Base-by-base conservation (phyloP, 2,797 vertebrate genomes). In the Oryzias dopingdopingensis region DNA sequence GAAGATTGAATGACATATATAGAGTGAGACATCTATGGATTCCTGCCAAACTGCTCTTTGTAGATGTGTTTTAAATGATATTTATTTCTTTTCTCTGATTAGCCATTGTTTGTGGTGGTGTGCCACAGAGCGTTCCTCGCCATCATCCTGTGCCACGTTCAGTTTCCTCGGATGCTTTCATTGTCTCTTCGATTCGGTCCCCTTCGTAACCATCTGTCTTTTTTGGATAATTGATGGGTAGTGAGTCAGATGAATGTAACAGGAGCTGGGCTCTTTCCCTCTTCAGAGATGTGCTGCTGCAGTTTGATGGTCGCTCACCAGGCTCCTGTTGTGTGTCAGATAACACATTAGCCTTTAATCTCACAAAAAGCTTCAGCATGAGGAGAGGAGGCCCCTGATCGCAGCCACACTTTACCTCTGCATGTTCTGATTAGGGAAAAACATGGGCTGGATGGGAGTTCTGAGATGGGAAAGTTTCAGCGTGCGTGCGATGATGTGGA, bases 271-370 rank as follows among this genome's bases (percentile, higher is more conserved):
- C 49, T 42, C 44, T 15, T 47, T 32, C 32, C 43, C 54, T 51
- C 50, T 65, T 76, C 58, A 56, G n/a, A 51, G 58, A 62, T 54
- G 32, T 15, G 0, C 69, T 15, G 0, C 69, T 65, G 55, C 65
- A 45, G 76, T 67, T 54, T 67, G 56, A 59, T 49, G 58, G 52
- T 46, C 49, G 62, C 73, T 81, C 67, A 65, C 52, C 75, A 56
- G 73, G 42, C 78, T 80, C 80, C 77, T 79, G 77, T 78, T 75
- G 81, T 55, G 70, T 80, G 81, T 83, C 79, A 86, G 76, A 80
- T 77, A 84, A 80, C 71, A 79, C 71, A 74, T 86, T 80, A 83
- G 81, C 72, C 69, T 79, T 84, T 86, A 84, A 89, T 87, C 82
- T 84, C 66, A 71, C 62, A 79, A 81, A 83, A 65, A 83, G 78